phyloP scores from a whole-genome alignment of 1,140 invertebrate species.

The Hyles euphorbiae region DNA sequence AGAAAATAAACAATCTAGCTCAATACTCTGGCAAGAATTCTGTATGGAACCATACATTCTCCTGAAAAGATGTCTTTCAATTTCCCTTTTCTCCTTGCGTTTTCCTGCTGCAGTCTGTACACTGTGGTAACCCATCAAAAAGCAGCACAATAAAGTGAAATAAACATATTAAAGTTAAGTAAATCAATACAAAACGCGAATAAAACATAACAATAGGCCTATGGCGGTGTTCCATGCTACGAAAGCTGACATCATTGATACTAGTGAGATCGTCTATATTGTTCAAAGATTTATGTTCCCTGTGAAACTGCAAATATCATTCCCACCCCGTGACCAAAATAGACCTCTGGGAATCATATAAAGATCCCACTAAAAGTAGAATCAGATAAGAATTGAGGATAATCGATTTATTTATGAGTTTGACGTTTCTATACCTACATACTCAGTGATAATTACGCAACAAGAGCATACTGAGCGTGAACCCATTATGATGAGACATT shows the following conservation, averaged over 20 bases:
- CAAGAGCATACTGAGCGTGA: constrained; percentile 40
- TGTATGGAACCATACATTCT: constrained; percentile 81
- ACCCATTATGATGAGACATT: constrained; percentile 24
- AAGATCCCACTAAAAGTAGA: constrained; percentile 48
- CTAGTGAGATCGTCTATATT: constrained; percentile 27
- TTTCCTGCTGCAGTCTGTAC: constrained; percentile 82
- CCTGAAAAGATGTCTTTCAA: constrained; percentile 86
- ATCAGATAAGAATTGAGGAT: constrained; percentile 70
- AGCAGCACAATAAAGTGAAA: constrained; percentile 78
- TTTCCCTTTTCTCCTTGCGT: constrained; percentile 83
- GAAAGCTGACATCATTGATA: constrained; percentile 43
- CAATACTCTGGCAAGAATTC: constrained; percentile 64
- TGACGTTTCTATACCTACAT: constrained; percentile 69
- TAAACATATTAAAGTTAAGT: constrained; percentile 59
- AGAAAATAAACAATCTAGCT: constrained; percentile 61
- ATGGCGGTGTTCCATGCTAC: constrained; percentile 54
- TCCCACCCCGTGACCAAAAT: constrained; percentile 36
- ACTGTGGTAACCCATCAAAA: constrained; percentile 79
- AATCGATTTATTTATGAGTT: constrained; percentile 75
- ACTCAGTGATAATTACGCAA: constrained; percentile 69
- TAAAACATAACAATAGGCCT: constrained; percentile 68
- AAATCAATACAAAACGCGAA: constrained; percentile 65
- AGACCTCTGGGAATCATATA: constrained; percentile 40
- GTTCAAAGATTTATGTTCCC: constrained; percentile 13
- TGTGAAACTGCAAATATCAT: constrained; percentile 19